Evolutionary conservation across 2,113 vertebrate genomes (phyloP).

Genomic region (Bolborhynchus lineola): DNA sequence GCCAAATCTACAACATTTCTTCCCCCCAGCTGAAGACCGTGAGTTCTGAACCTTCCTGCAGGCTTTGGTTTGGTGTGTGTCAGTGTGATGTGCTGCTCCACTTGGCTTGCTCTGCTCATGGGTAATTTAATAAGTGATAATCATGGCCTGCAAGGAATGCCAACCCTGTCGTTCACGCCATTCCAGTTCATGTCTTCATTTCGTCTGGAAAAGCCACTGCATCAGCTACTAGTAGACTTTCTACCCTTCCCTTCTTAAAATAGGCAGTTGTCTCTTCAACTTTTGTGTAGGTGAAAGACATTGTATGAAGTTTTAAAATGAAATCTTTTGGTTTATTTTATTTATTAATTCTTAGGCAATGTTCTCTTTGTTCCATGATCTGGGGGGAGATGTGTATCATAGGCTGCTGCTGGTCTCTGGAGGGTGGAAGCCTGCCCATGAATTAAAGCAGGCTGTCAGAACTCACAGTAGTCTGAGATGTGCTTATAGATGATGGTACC

Average conservation of each 20-base stretch:
- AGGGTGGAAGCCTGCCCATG: neutral
- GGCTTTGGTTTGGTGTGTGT: neutral
- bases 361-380: neutral
- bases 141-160: constrained; percentile 38
- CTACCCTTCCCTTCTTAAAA: neutral
- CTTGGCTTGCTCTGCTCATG: constrained; percentile 1
- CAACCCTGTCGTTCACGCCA: neutral
- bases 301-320: neutral
- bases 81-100: constrained; percentile 23
- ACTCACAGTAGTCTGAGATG: neutral
- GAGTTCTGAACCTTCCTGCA: constrained; percentile 10
- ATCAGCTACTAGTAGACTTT: neutral
- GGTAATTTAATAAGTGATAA: constrained; percentile 40
- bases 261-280: neutral
- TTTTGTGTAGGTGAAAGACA: neutral
- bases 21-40: neutral
- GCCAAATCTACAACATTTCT: neutral
- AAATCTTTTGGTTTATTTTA: neutral
- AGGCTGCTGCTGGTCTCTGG: neutral
- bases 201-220: neutral
- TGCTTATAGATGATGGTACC: neutral
- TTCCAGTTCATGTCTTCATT: constrained; percentile 10
- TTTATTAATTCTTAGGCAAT: neutral
- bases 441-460: neutral
- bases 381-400: neutral